These are phyloP conservation scores for Orussus abietinus DNA, from an alignment of 1,140 invertebrate genomes.

Conservation along the genomic window DNA sequence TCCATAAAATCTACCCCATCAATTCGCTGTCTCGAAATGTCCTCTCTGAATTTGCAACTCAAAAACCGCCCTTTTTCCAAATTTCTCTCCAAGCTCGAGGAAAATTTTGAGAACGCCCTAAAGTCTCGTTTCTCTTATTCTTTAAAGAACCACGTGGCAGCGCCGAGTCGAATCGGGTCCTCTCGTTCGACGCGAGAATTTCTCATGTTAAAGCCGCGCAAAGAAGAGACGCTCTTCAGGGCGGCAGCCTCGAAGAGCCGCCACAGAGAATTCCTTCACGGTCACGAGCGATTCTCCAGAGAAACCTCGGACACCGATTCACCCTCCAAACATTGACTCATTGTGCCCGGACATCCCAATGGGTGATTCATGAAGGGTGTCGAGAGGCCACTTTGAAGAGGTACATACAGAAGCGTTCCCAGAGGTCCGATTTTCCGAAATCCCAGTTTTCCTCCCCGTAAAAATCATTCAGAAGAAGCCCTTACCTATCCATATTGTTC, in stretches of 20 bases:
- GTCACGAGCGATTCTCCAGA: slow-evolving; percentile 31
- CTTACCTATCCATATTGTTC: slow-evolving; percentile 69
- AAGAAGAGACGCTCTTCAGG: slow-evolving; percentile 12
- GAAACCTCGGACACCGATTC: slow-evolving; percentile 27
- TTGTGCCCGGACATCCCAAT: slow-evolving; percentile 31
- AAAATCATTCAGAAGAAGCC: background rate
- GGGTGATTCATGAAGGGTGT: slow-evolving; percentile 39
- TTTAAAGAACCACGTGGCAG: no score
- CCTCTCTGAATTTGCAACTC: no score
- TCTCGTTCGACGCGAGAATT: no score
- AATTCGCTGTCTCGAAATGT: no score
- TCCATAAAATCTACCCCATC: no score
- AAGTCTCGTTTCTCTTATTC: no score
- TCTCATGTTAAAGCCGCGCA: no score
- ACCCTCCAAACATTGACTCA: slow-evolving; percentile 34
- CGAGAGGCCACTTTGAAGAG: slow-evolving; percentile 18
- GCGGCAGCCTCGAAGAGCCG: slow-evolving; percentile 8
- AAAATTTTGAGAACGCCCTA: no score
- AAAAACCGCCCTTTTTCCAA: no score
- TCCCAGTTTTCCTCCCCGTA: slow-evolving; percentile 1
- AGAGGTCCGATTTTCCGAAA: slow-evolving; percentile 4
- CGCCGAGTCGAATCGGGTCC: no score
- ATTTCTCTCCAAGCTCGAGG: no score
- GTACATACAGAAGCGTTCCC: background rate
- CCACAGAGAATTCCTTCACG: background rate